Base-by-base conservation (phyloP, 2,888 invertebrate species). In the Drosophila paucipuncta region DNA sequence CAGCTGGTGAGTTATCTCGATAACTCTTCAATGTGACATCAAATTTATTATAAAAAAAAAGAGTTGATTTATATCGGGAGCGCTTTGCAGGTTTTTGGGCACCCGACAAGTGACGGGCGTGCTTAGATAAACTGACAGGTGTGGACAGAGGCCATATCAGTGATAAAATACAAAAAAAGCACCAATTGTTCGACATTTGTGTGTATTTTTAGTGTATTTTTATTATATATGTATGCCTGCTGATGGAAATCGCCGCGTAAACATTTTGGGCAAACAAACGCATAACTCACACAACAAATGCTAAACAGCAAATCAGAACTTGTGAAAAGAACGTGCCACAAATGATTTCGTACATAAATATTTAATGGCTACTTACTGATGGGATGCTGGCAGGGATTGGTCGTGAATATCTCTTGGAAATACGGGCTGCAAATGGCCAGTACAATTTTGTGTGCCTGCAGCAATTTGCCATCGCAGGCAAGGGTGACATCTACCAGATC, bases 341-440 rank as follows among this genome's bases (percentile, higher is more conserved):
- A 79, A 65, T 47, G 50, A 68, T 69, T 65, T 37, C 10, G 60
- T 54, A 57, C 53, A 11, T n/a, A 50, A 30, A 54, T 39, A 35
- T 28, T 31, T 43, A 13, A 25, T n/a, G 11, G 16, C 30, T 82
- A 94, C 94, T 94, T 82, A 94, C 94, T 94, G 82, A 94, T 94
- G 54, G 94, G 94, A 91, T 94, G 94, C 81, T 93, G 93, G 87
- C 94, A 94, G 59, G 94, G 94, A 91, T 94, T 94, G 57, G 93
- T 93, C 47, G 93, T 93, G 84, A 93, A 94, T 90, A 92, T 93
- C 83, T 94, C 94, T 76, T 94, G 94, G 81, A 94, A 94, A 83
- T 94, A 94, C 4, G 94, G 94, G 81, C 94, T 94, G 78, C 94
- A 94, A 60, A 94, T 94, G 22, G 94, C 94, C 76, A 94, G 88